Evolutionary conservation across 2,888 invertebrate species (phyloP), one percentile per base, ranked within the genome.

Genomic region (Drosophila buzzatii): DNA sequence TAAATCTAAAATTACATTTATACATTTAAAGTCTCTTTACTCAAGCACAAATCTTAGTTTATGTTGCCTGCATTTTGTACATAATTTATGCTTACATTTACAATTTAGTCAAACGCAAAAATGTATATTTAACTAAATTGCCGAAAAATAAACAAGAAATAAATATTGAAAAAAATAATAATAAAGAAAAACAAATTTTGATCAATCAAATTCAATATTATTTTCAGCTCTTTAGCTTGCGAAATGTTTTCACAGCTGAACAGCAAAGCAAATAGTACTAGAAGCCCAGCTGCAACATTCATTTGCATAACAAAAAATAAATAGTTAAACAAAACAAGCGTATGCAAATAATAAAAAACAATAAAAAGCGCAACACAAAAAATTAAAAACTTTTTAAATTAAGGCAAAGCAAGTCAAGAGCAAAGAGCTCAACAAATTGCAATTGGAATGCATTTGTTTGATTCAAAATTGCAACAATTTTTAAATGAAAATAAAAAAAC

Each of bases 21-120:
- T 14, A 66, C 12, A 27, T 41, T 12, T 4, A 33, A 59, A 16
- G 23, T 61, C 71, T 79, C 44, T 51, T 8, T 23, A 75, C 70
- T 75, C 63, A 75, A 81, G 72, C 73, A 81, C 66, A 73, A 65
- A 61, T n/a, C 20, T 68, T 63, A 78, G 71, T 55, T 33, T 52
- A 58, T 39, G 70, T 70, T 55, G 60, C 71, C 41, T 71, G 67
- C 70, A 52, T 73, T 73, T 47, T 84, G 84, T 84, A 84, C 56
- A 84, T 89, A 84, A 89, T 77, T 86, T 83, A 81, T 86, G 63
- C 65, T 58, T 55, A 72, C 51, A 75, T 66, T 87, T 87, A 75
- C n/a, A 52, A 81, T 56, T 82, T 87, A 85, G 76, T 78, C 82
- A 73, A 77, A 61, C 69, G 45, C 65, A 55, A 70, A 67, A 56